phyloP scores from a whole-genome alignment of 2,113 vertebrate genomes.

The Noturus placidus region DNA sequence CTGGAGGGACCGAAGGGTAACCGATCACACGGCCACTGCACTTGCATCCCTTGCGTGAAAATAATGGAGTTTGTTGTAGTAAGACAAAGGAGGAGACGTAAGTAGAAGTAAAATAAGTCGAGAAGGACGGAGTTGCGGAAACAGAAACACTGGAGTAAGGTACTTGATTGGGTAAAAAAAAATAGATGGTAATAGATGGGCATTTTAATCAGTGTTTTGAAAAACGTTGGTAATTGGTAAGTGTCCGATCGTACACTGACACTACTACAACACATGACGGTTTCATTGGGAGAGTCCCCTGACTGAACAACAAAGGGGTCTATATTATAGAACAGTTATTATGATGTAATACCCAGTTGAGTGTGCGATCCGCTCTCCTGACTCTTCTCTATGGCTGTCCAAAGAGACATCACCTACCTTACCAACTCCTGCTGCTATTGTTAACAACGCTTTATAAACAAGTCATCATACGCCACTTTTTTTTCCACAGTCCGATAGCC shows the following conservation, averaged over 20 bases:
- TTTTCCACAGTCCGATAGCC: slow-evolving; percentile 76
- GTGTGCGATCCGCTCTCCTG: not conserved
- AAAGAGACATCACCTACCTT: not conserved
- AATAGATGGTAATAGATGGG: no score
- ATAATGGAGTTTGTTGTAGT: not conserved
- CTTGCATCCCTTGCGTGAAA: not conserved
- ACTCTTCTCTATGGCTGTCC: not conserved
- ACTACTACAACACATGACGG: not conserved
- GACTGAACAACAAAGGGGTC: no score
- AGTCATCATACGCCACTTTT: slow-evolving; percentile 35
- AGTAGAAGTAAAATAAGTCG: not conserved
- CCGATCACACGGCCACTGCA: not conserved
- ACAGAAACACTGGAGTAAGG: no score
- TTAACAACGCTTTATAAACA: not conserved
- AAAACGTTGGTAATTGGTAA: not conserved
- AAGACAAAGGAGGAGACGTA: not conserved
- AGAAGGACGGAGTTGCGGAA: not conserved
- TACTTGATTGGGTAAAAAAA: not conserved
- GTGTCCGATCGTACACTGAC: not conserved
- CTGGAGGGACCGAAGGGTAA: not conserved
- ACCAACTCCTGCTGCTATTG: not conserved
- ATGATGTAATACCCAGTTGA: not conserved
- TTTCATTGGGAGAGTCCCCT: not conserved
- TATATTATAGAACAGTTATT: not conserved
- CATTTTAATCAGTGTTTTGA: not conserved